Percentiles rank a stretch among this genome's conserved stretches.
These are phyloP conservation scores for Etheostoma nigrum DNA, from an alignment of 2,797 vertebrate genomes.

Conservation along the genomic window DNA sequence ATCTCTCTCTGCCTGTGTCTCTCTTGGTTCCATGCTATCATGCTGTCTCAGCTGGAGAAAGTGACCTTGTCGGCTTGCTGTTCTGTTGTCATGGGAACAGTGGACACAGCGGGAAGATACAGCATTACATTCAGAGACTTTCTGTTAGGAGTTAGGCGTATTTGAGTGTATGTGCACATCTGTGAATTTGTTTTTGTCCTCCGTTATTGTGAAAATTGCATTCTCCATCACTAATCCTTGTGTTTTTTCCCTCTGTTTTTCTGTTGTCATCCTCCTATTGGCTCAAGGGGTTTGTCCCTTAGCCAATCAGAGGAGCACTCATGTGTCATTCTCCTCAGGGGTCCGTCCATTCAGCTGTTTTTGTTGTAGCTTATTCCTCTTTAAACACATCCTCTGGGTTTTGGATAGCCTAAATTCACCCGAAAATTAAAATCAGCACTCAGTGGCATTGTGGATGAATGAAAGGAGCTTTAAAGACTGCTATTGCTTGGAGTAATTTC, in stretches of 20 bases:
- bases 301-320: conserved; percentile 52
- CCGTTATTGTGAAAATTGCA: neutral
- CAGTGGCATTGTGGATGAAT: conserved; percentile 52
- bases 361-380: conserved; percentile 52
- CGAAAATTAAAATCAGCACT: conserved; percentile 56
- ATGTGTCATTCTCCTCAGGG: conserved; percentile 35
- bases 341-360: conserved; percentile 51
- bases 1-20: conserved; percentile 19
- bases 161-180: conserved; percentile 8
- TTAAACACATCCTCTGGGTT: conserved; percentile 55
- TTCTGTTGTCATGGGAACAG: conserved; percentile 83
- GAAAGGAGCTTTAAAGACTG: conserved; percentile 54
- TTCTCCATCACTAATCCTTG: neutral
- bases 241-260: conserved; percentile 15
- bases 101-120: conserved; percentile 47
- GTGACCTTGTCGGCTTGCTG: conserved; percentile 76
- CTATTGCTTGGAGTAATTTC: conserved; percentile 63
- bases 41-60: conserved; percentile 60
- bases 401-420: conserved; percentile 36
- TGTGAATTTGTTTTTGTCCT: neutral
- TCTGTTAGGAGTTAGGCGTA: conserved; percentile 19
- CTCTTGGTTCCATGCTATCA: conserved; percentile 25
- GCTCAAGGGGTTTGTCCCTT: conserved; percentile 13
- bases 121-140: conserved; percentile 25
- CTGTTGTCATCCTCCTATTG: conserved; percentile 40